Percentiles rank a stretch among this genome's conserved stretches.
These are phyloP conservation scores for Eupsittula cactorum DNA, from an alignment of 2,113 vertebrate species.

Conservation along the genomic window DNA sequence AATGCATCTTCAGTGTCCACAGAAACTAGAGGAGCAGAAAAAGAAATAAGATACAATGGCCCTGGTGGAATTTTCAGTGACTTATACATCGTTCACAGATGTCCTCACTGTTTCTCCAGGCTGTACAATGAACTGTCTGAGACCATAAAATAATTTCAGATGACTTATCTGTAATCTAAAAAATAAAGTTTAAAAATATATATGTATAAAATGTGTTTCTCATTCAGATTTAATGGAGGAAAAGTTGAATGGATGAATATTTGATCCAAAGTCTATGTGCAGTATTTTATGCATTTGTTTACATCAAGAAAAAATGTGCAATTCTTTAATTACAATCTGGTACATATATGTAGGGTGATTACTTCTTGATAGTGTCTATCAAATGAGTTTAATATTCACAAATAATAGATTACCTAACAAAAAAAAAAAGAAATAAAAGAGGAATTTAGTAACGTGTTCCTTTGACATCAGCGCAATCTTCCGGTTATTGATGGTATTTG, in stretches of 20 bases:
- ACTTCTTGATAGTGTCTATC: neutral
- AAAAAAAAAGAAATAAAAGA: neutral
- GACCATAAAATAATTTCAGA: neutral
- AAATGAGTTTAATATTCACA: neutral
- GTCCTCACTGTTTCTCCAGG: neutral
- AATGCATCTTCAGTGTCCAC: neutral
- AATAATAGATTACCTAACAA: neutral
- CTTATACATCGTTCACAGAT: neutral
- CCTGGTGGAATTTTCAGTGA: neutral
- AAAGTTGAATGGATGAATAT: neutral
- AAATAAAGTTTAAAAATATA: neutral
- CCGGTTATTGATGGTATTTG: neutral
- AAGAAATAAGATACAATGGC: neutral
- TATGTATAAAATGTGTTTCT: neutral
- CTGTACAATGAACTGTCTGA: neutral
- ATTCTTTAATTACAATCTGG: neutral
- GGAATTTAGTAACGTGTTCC: neutral
- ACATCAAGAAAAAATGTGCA: neutral
- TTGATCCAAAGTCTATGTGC: neutral
- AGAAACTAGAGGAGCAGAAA: neutral
- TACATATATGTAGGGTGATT: neutral
- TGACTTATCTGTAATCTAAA: neutral
- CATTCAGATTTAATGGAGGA: neutral
- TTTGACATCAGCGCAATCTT: neutral
- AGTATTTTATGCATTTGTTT: neutral